Conservation (phyloP, 2,888 invertebrate species). For the Oxycera nigricornis region DNA sequence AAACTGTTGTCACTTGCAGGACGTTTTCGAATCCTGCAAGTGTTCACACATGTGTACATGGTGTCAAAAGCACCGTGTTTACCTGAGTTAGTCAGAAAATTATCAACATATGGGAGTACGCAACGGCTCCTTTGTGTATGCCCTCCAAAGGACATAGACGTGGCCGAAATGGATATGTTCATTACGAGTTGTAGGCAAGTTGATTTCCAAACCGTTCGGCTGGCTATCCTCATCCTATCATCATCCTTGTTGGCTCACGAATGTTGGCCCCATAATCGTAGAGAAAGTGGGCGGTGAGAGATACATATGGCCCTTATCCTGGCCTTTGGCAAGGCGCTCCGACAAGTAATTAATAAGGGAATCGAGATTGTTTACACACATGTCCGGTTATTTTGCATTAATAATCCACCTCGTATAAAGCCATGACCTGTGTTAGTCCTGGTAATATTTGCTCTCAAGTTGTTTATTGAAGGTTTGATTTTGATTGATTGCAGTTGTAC, state of each 20-base stretch:
- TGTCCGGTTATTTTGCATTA: conserved; percentile 53
- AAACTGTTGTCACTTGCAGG: conserved; percentile 29
- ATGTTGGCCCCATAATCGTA: not conserved
- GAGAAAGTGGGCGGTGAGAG: conserved; percentile 16
- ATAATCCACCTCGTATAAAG: conserved; percentile 49
- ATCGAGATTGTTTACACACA: conserved; percentile 52
- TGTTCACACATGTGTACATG: conserved; percentile 32
- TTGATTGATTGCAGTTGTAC: conserved; percentile 39
- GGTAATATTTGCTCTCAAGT: conserved; percentile 41
- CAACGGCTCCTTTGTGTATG: conserved; percentile 40
- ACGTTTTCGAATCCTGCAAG: conserved; percentile 27
- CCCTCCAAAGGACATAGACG: conserved; percentile 41
- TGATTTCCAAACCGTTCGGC: not conserved
- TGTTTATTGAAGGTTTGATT: conserved; percentile 44
- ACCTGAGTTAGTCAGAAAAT: conserved; percentile 51
- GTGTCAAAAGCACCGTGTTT: conserved; percentile 46
- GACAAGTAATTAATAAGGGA: conserved; percentile 54
- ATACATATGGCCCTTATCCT: conserved; percentile 40
- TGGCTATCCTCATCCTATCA: not conserved
- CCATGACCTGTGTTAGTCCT: conserved; percentile 39
- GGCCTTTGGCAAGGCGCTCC: conserved; percentile 51
- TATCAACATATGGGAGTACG: conserved; percentile 48
- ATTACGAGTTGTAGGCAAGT: conserved; percentile 27
- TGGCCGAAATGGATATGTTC: conserved; percentile 36
- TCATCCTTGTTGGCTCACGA: not conserved